Evolutionary conservation across 1,140 invertebrate genomes (phyloP).

Genomic region (Aleiodes sp.): DNA sequence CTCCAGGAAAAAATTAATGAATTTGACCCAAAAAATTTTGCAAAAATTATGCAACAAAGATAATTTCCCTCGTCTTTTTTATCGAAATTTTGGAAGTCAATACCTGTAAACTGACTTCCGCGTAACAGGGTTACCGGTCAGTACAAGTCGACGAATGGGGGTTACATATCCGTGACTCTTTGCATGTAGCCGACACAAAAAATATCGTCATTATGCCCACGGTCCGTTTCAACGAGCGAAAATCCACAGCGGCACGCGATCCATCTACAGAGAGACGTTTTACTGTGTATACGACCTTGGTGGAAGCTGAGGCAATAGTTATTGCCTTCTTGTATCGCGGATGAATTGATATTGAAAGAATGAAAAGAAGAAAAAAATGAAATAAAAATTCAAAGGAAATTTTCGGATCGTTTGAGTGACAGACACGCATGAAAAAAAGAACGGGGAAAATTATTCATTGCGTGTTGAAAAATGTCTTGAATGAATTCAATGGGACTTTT

Average conservation of each 20-base stretch:
- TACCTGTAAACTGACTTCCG: constrained; percentile 51
- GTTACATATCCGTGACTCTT: constrained; percentile 49
- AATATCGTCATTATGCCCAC: constrained; percentile 55
- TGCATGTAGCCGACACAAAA: constrained; percentile 56
- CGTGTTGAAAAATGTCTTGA: constrained; percentile 2
- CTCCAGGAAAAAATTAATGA: constrained; percentile 6
- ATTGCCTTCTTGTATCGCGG: constrained; percentile 41
- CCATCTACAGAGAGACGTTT: constrained; percentile 43
- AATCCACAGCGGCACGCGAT: constrained; percentile 54
- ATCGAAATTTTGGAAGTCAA: neutral
- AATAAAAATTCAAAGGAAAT: neutral
- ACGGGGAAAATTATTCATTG: constrained; percentile 4
- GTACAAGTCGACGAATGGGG: constrained; percentile 37
- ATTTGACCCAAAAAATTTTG: constrained; percentile 1
- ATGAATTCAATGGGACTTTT: neutral
- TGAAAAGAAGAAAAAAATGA: constrained; percentile 9
- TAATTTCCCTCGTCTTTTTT: constrained; percentile 15
- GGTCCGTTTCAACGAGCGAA: constrained; percentile 35
- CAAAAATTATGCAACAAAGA: neutral
- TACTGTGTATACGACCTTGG: constrained; percentile 47
- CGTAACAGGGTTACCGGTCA: constrained; percentile 53
- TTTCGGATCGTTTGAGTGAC: constrained; percentile 62
- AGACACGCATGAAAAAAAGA: constrained; percentile 56
- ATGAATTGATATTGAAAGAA: constrained; percentile 26
- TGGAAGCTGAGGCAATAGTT: constrained; percentile 46